A percentile compares a stretch with the other conserved stretches of the same genome.
phyloP scores from a whole-genome alignment of 35 echinoderm and acorn worm species.

The Ophiothrix spiculata region DNA sequence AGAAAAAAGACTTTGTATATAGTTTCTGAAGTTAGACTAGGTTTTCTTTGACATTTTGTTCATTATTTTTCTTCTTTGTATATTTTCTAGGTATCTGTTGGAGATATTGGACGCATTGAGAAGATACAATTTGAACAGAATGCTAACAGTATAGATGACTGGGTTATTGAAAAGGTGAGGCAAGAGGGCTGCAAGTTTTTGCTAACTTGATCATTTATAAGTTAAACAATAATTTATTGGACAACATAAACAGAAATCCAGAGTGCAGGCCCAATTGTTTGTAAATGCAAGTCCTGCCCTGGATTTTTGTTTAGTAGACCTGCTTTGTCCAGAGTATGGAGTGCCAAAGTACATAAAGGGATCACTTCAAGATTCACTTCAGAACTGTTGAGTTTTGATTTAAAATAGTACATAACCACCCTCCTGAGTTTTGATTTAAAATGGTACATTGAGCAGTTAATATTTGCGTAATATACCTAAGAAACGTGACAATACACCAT shows the following conservation, averaged over 20 bases:
- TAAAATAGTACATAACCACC: background rate
- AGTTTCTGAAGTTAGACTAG: background rate
- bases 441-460: too few relatives aligned
- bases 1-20: background rate
- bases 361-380: background rate
- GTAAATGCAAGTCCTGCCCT: too few relatives aligned
- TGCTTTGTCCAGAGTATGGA: background rate
- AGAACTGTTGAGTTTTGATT: background rate
- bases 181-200: too few relatives aligned
- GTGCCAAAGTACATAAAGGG: background rate
- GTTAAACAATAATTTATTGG: too few relatives aligned
- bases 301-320: background rate
- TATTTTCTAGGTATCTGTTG: conserved; percentile 27
- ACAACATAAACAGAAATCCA: too few relatives aligned
- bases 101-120: conserved; percentile 38
- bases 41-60: background rate
- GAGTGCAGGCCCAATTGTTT: too few relatives aligned
- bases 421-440: background rate
- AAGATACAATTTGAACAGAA: conserved; percentile 48
- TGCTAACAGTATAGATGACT: background rate
- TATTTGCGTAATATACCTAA: too few relatives aligned
- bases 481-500: too few relatives aligned
- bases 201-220: background rate
- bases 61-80: background rate
- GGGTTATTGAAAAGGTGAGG: conserved; percentile 55